Percentiles rank a stretch among this genome's conserved stretches.
Conservation (phyloP, 2,113 vertebrate species). For the Dicerorhinus sumatrensis region DNA sequence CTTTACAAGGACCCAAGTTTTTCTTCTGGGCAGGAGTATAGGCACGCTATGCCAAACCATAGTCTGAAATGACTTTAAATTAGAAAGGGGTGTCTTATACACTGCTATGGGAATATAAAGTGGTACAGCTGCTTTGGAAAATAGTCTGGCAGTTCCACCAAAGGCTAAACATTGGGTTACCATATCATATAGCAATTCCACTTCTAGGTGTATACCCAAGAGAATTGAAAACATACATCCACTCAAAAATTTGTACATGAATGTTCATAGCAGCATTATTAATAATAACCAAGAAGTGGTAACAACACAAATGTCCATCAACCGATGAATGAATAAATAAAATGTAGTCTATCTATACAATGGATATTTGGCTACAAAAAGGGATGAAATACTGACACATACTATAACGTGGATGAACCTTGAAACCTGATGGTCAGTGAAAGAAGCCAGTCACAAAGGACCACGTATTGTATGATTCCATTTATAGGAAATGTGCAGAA, state of each 20-base stretch:
- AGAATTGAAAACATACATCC: background rate
- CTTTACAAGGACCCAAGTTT: slow-evolving; percentile 4
- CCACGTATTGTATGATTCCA: background rate
- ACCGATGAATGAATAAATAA: background rate
- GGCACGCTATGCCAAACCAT: background rate
- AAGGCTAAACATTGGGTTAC: background rate
- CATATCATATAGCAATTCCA: background rate
- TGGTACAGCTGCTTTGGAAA: background rate
- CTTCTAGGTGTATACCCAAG: background rate
- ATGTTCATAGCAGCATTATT: background rate
- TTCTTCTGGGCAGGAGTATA: background rate
- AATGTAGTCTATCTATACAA: background rate
- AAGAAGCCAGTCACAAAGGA: background rate
- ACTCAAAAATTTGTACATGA: background rate
- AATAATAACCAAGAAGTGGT: background rate
- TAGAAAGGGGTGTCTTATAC: background rate
- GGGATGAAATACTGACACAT: background rate
- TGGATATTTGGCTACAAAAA: background rate
- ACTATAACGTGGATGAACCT: background rate
- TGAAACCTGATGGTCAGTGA: background rate
- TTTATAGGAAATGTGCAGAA: background rate
- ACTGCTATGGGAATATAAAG: background rate
- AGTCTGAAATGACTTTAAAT: background rate
- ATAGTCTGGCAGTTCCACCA: background rate
- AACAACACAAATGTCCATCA: background rate